Evolutionary conservation across 2,888 invertebrate genomes (phyloP).

Genomic region (Lasius fuliginosus): DNA sequence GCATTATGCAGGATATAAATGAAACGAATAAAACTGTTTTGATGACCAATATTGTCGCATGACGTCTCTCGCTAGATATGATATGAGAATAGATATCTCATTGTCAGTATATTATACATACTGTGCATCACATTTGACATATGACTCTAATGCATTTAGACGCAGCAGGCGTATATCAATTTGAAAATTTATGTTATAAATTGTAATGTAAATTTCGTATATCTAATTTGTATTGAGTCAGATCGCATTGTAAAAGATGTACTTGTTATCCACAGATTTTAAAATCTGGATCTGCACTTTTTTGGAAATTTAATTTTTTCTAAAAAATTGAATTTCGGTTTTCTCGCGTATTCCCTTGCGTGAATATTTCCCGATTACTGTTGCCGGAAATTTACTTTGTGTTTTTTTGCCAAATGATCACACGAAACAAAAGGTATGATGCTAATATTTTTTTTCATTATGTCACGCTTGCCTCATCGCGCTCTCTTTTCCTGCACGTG

Average conservation of each 20-base stretch:
- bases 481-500: slow-evolving; percentile 21
- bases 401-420: background rate
- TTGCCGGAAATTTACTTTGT: background rate
- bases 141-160: background rate
- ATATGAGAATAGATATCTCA: background rate
- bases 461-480: background rate
- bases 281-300: background rate
- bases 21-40: background rate
- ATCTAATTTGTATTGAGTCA: background rate
- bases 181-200: background rate
- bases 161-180: background rate
- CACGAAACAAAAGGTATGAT: background rate
- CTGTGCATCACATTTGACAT: background rate
- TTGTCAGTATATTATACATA: background rate
- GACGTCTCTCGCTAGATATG: background rate
- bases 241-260: background rate
- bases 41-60: background rate
- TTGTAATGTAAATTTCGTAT: background rate
- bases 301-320: background rate
- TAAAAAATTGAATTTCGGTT: background rate
- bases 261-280: background rate
- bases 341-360: background rate
- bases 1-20: background rate
- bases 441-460: slow-evolving; percentile 19
- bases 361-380: background rate